Percentiles rank a stretch among this genome's conserved stretches.
phyloP scores from a whole-genome alignment of 2,888 invertebrate genomes.

The Sarcophaga caerulescens region DNA sequence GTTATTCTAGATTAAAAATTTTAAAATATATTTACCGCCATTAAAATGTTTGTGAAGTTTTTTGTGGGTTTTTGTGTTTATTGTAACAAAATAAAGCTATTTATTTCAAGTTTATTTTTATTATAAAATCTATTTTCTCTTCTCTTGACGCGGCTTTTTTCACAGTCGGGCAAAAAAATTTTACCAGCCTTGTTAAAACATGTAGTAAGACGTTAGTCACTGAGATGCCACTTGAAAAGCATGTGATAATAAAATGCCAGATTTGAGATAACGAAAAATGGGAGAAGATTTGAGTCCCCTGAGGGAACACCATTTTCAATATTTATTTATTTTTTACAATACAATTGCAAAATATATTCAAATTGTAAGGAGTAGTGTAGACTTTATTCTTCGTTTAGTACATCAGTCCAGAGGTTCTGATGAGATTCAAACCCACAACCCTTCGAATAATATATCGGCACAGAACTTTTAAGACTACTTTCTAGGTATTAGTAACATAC shows the following conservation, averaged over 20 bases:
- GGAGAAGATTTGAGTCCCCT: too few relatives aligned
- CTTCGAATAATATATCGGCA: too few relatives aligned
- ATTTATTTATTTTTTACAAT: too few relatives aligned
- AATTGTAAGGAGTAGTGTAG: too few relatives aligned
- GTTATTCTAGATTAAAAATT: background rate
- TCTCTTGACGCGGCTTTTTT: conserved; percentile 62
- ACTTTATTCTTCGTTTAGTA: too few relatives aligned
- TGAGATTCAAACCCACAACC: too few relatives aligned
- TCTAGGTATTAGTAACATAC: too few relatives aligned
- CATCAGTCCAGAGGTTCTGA: too few relatives aligned
- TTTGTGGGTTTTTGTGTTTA: conserved; percentile 15
- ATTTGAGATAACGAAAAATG: background rate
- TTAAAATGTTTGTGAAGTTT: conserved; percentile 11
- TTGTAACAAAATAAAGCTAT: conserved; percentile 11
- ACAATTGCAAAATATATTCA: too few relatives aligned
- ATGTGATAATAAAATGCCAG: background rate
- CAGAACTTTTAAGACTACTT: too few relatives aligned
- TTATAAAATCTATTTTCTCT: conserved; percentile 41
- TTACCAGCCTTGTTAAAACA: background rate
- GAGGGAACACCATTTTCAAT: too few relatives aligned
- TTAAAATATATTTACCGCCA: conserved; percentile 58
- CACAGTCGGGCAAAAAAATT: conserved; percentile 10
- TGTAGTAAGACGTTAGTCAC: background rate
- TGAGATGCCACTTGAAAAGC: too few relatives aligned
- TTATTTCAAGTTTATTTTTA: conserved; percentile 29